Percentiles rank a stretch among this genome's conserved stretches.
phyloP scores from a whole-genome alignment of 2,888 invertebrate species.

The Mythimna lalbum region DNA sequence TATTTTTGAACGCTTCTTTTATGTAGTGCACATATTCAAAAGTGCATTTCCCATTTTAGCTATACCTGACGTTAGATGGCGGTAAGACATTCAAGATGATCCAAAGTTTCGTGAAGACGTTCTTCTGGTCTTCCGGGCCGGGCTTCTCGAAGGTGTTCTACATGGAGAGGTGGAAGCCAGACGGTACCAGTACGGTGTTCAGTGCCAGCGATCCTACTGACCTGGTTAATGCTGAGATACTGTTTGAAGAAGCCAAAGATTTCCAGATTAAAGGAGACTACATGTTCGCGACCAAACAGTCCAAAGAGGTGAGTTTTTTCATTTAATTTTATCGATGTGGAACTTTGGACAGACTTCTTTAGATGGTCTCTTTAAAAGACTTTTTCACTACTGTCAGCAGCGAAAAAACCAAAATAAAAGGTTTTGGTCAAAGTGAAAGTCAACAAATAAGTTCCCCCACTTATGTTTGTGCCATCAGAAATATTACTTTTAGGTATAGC shows the following conservation, averaged over 20 bases:
- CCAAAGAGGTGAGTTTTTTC: slow-evolving; percentile 88
- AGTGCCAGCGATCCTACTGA: slow-evolving; percentile 91
- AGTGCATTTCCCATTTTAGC: slow-evolving; percentile 84
- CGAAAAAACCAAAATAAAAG: not conserved
- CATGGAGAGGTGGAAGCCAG: slow-evolving; percentile 93
- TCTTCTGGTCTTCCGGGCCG: slow-evolving; percentile 92
- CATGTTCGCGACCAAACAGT: slow-evolving; percentile 95
- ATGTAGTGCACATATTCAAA: slow-evolving; percentile 5
- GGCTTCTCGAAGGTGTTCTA: slow-evolving; percentile 90
- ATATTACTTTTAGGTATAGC: too few species aligned
- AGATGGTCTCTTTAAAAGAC: not conserved
- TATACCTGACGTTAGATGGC: slow-evolving; percentile 94
- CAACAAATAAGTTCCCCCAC: not conserved
- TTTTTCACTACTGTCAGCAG: too few species aligned
- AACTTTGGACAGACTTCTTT: not conserved
- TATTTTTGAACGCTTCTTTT: not conserved
- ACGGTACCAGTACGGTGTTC: slow-evolving; percentile 92
- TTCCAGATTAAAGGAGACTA: slow-evolving; percentile 96
- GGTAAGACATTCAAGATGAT: slow-evolving; percentile 93
- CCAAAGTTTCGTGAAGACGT: slow-evolving; percentile 94
- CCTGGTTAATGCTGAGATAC: slow-evolving; percentile 86
- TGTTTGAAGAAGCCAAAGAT: slow-evolving; percentile 94
- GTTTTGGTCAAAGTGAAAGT: not conserved
- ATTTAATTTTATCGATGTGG: not conserved
- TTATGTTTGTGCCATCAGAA: not conserved